These are phyloP conservation scores for Hyperoplus lanceolatus DNA, from an alignment of 2,797 vertebrate genomes.

Conservation along the genomic window DNA sequence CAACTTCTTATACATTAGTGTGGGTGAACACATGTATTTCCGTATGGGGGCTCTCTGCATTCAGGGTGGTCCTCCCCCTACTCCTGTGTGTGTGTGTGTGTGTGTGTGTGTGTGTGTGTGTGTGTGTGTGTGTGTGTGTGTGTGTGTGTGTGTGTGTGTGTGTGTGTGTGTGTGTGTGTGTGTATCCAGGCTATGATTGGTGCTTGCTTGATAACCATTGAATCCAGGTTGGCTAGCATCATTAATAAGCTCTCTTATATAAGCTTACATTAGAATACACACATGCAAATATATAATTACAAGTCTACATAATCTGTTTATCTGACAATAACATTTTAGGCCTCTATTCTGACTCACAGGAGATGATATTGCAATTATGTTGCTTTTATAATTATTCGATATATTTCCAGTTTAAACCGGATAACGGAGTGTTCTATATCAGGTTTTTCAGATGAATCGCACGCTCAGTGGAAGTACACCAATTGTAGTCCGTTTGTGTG, in stretches of 20 bases:
- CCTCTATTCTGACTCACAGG: neutral
- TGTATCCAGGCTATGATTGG: constrained; percentile 22
- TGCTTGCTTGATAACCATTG: constrained; percentile 9
- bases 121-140: constrained; percentile 11
- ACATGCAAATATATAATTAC: neutral
- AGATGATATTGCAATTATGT: neutral
- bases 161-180: constrained; percentile 15
- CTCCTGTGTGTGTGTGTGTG: constrained; percentile 7
- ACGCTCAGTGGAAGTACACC: neutral
- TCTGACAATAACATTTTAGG: neutral
- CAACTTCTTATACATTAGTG: constrained; percentile 7
- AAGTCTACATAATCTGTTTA: neutral
- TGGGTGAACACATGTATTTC: constrained; percentile 29
- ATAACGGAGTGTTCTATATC: neutral
- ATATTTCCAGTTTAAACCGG: neutral
- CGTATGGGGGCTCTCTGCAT: constrained; percentile 16
- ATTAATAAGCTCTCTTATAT: constrained; percentile 27
- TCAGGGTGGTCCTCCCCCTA: constrained; percentile 34
- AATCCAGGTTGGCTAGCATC: constrained; percentile 29
- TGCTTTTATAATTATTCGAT: neutral
- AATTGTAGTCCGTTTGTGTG: neutral
- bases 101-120: constrained; percentile 9
- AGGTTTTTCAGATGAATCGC: neutral
- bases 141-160: constrained; percentile 13
- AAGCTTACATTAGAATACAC: constrained; percentile 1